Conservation (phyloP, 2,113 vertebrate genomes). For the Bubalus kerabau region DNA sequence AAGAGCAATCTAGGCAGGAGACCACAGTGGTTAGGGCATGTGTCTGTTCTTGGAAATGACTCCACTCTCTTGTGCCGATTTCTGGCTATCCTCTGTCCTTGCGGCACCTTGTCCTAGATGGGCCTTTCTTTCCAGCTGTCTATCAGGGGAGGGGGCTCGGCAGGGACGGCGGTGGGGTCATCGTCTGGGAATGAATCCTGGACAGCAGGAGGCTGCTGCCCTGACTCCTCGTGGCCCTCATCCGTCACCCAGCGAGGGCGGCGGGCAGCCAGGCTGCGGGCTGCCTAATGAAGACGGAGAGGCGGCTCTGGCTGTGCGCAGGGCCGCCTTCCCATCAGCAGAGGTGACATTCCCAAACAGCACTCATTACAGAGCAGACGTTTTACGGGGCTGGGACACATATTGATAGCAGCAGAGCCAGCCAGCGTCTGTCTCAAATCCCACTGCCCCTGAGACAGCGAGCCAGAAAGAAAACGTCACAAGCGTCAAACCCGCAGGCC, state of each 20-base stretch:
- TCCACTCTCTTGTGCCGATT: neutral
- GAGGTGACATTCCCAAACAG: constrained; percentile 75
- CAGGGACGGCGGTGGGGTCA: constrained; percentile 51
- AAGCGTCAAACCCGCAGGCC: neutral
- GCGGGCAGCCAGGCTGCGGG: constrained; percentile 47
- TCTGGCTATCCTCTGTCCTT: constrained; percentile 35
- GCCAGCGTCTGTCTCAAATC: constrained; percentile 68
- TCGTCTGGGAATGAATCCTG: constrained; percentile 66
- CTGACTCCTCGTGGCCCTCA: constrained; percentile 28
- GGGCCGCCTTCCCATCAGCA: constrained; percentile 67
- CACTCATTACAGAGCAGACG: constrained; percentile 69
- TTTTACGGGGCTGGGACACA: constrained; percentile 53
- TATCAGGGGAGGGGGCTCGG: neutral
- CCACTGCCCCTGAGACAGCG: constrained; percentile 34
- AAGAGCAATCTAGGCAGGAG: neutral
- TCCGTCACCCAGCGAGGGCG: constrained; percentile 67
- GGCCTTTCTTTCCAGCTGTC: neutral
- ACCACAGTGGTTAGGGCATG: neutral
- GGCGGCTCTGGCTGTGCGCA: constrained; percentile 66
- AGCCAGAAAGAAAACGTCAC: neutral
- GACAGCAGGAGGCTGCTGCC: constrained; percentile 61
- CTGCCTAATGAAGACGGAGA: constrained; percentile 74
- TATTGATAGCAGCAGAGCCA: constrained; percentile 66
- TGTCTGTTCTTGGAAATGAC: neutral
- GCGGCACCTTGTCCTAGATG: neutral